Percentiles rank a stretch among this genome's conserved stretches.
phyloP scores from a whole-genome alignment of 2,888 invertebrate species.

The Apoderus coryli region DNA sequence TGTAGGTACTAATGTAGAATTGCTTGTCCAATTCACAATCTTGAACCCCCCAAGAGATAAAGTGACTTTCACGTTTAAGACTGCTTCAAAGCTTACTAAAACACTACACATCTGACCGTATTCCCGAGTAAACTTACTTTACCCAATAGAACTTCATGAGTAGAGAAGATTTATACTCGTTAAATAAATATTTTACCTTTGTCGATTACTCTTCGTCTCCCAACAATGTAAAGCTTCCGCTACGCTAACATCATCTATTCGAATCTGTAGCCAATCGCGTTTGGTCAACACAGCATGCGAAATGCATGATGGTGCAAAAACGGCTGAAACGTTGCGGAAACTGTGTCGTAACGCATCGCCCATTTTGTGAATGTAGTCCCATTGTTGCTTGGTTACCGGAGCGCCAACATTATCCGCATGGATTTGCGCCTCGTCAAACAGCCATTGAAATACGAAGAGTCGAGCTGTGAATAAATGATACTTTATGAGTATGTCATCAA shows the following conservation, averaged over 20 bases:
- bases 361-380: conserved; percentile 87
- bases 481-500: no score
- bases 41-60: no score
- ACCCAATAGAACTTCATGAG: no score
- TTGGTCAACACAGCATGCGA: conserved; percentile 82
- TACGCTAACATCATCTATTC: conserved; percentile 63
- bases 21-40: no score
- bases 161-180: no score
- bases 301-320: conserved; percentile 87
- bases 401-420: conserved; percentile 83
- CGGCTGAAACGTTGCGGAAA: conserved; percentile 70
- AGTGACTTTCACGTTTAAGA: no score
- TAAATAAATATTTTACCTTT: no score
- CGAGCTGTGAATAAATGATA: conserved; percentile 52
- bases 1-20: no score
- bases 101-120: no score
- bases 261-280: conserved; percentile 74
- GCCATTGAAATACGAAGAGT: conserved; percentile 86
- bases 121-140: no score
- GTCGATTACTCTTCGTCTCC: conserved; percentile 46
- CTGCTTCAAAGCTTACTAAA: no score
- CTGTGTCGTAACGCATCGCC: conserved; percentile 72
- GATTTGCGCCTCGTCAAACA: conserved; percentile 91
- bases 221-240: conserved; percentile 79
- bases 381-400: conserved; percentile 77